Evolutionary conservation across 2,797 vertebrate species (phyloP).

Genomic region (Oryzias sinensis): DNA sequence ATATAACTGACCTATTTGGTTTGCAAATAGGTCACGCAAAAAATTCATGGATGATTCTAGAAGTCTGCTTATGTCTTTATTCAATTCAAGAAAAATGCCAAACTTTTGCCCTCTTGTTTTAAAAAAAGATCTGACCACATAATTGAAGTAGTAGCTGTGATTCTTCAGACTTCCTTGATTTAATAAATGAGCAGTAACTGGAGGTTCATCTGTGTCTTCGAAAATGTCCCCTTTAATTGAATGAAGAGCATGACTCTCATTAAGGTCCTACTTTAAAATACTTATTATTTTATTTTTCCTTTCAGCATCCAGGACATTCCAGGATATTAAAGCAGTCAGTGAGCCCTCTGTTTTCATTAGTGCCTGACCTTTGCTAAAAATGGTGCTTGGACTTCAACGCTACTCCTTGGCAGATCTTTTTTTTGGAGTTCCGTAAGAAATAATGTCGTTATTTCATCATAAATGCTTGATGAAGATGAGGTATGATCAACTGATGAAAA

Average conservation of each 20-base stretch:
- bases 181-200: constrained; percentile 62
- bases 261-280: constrained; percentile 70
- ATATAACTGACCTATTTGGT: no score
- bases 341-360: constrained; percentile 68
- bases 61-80: no score
- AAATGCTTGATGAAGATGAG: constrained; percentile 8
- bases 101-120: no score
- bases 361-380: constrained; percentile 58
- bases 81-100: no score
- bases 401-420: constrained; percentile 38
- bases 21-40: no score
- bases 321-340: constrained; percentile 71
- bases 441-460: constrained; percentile 14
- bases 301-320: constrained; percentile 75
- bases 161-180: constrained; percentile 41
- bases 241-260: constrained; percentile 81
- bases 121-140: background rate
- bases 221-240: constrained; percentile 71
- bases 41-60: no score
- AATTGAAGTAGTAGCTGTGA: constrained; percentile 45
- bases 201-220: constrained; percentile 51
- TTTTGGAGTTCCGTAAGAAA: constrained; percentile 16
- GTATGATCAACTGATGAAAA: constrained; percentile 11
- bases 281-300: constrained; percentile 48
- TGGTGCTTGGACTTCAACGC: constrained; percentile 51